A percentile compares a stretch with the other conserved stretches of the same genome.
Conservation (phyloP, 2,113 vertebrate genomes). For the Callocephalon fimbriatum region DNA sequence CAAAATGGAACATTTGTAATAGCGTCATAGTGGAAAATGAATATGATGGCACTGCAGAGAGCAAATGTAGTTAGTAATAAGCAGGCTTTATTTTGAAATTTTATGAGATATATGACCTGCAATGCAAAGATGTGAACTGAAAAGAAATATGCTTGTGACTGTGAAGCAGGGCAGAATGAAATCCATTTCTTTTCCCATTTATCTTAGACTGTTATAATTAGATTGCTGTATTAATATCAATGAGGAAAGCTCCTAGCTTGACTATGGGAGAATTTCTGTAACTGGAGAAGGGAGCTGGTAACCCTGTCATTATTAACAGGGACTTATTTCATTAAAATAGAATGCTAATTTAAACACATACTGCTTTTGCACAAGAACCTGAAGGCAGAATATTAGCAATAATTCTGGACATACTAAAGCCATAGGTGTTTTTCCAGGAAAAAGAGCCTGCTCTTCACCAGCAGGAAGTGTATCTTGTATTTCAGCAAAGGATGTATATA, state of each 20-base stretch:
- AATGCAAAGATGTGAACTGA: slow-evolving; percentile 14
- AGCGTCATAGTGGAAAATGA: slow-evolving; percentile 30
- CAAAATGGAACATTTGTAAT: slow-evolving; percentile 30
- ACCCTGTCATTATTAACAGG: not conserved
- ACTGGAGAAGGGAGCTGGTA: not conserved
- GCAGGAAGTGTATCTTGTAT: not conserved
- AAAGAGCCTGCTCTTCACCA: not conserved
- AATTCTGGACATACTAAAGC: not conserved
- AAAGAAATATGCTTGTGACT: not conserved
- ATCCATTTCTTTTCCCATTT: slow-evolving; percentile 3
- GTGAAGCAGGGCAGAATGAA: not conserved
- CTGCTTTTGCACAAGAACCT: not conserved
- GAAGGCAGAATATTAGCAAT: not conserved
- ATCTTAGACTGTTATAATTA: not conserved
- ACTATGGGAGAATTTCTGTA: not conserved
- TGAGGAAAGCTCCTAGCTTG: not conserved
- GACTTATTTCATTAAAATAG: slow-evolving; percentile 1
- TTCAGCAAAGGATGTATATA: not conserved
- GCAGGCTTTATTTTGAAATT: slow-evolving; percentile 22
- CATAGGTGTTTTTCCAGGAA: not conserved
- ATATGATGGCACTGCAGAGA: slow-evolving; percentile 28
- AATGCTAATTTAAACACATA: not conserved
- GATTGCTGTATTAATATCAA: slow-evolving; percentile 7
- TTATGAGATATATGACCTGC: slow-evolving; percentile 14
- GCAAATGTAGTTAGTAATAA: slow-evolving; percentile 52